Evolutionary conservation across 1,140 invertebrate species (phyloP).

Genomic region (Drosophila aff.): DNA sequence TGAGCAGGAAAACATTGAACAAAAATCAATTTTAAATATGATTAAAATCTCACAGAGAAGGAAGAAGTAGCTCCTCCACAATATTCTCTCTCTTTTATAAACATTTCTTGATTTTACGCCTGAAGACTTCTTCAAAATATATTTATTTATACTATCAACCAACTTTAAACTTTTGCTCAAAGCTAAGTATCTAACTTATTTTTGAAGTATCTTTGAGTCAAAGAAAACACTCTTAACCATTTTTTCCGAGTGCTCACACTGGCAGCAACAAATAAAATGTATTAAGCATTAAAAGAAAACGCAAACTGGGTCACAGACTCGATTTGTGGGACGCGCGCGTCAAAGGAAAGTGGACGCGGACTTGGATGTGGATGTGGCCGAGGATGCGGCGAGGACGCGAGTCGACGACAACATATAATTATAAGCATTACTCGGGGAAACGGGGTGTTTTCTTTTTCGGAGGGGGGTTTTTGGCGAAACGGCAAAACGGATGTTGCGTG

Average conservation of each 20-base stretch:
- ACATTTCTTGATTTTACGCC: fast-evolving
- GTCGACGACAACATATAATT: constrained; percentile 60
- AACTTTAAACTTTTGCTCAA: neutral
- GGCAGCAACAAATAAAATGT: constrained; percentile 67
- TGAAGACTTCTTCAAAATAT: neutral
- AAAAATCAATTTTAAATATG: neutral
- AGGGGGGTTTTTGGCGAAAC: constrained; percentile 11
- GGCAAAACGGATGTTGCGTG: constrained; percentile 71
- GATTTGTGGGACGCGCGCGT: constrained; percentile 39
- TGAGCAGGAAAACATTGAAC: neutral
- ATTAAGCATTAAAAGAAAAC: constrained; percentile 77
- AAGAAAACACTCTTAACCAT: neutral
- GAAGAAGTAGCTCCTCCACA: fast-evolving
- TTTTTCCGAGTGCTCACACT: constrained; percentile 16
- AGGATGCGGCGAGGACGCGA: constrained; percentile 24
- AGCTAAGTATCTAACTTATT: neutral
- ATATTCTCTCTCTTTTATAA: neutral
- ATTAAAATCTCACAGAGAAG: too few species aligned
- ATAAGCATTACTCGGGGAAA: constrained; percentile 62
- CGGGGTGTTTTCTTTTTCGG: constrained; percentile 1
- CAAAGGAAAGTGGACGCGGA: constrained; percentile 16
- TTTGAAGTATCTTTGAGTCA: neutral
- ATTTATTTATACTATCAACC: neutral
- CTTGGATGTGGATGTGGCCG: constrained; percentile 14
- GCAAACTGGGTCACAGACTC: constrained; percentile 75